Evolutionary conservation across 2,113 vertebrate species (phyloP).

Genomic region (Podiceps cristatus): DNA sequence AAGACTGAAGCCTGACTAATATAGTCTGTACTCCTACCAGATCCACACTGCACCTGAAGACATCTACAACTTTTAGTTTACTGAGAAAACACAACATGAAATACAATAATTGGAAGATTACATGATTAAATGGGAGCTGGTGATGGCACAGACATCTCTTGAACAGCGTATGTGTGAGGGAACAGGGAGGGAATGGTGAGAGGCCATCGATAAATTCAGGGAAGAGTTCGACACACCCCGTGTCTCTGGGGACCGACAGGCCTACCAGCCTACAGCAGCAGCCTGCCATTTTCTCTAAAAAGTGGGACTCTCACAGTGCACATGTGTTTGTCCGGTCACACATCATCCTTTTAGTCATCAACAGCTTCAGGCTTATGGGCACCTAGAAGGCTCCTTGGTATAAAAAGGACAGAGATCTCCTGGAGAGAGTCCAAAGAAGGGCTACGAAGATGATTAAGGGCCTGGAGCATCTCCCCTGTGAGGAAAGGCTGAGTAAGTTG

Average conservation of each 20-base stretch:
- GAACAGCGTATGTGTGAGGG: accelerated
- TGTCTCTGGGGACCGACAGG: background rate
- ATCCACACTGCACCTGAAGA: background rate
- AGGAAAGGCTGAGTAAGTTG: too few species aligned
- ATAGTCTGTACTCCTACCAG: background rate
- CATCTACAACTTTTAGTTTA: background rate
- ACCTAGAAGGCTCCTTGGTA: background rate
- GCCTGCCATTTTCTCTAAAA: background rate
- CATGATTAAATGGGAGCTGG: background rate
- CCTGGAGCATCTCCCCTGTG: too few species aligned
- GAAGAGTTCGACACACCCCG: background rate
- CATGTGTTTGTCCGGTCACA: background rate
- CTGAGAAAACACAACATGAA: background rate
- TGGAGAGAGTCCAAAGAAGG: too few species aligned
- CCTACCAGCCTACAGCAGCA: background rate
- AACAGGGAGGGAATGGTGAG: background rate
- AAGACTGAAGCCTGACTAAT: background rate
- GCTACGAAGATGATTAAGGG: too few species aligned
- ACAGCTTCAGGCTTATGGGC: background rate
- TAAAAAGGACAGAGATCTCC: too few species aligned
- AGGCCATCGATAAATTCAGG: background rate
- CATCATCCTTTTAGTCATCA: too few species aligned
- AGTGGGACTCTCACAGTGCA: background rate
- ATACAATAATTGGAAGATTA: accelerated
- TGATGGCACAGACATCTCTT: background rate